Evolutionary conservation across 2,113 vertebrate genomes (phyloP), one percentile per base, ranked within the genome.

Genomic region (Macquaria australasica): DNA sequence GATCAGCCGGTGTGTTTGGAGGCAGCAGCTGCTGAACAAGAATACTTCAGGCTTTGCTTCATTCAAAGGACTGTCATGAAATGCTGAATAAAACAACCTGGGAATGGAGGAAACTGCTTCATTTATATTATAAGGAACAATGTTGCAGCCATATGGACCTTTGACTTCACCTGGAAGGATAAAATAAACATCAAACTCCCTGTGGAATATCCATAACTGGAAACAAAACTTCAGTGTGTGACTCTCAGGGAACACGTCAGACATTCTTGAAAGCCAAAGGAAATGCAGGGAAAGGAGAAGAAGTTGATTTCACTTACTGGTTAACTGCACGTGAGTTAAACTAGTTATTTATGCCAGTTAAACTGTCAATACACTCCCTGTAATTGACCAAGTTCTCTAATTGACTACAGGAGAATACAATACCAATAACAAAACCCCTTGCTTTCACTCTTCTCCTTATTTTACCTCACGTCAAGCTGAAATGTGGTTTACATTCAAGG

Each of bases 21-120:
- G 72, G 66, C 88, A 91, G 87, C 88, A 91, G 91, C 94, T 93
- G 90, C 87, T 87, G 39, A 86, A 82, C 85, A 80, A 43, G 80
- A 92, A 91, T 85, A 87, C 85, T 85, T 82, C 58, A 90, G 71
- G 25, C 81, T 81, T 50, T 77, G 53, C 80, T 77, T 80, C 68
- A 90, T 88, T 88, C 72, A 82, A 69, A 84, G 77, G 80, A 90
- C 79, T 12, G 58, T 68, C 14, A 23, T 23, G 55, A 71, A 41
- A 76, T 60, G 12, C 68, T 76, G 68, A 90, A 37, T 37, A 31
- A 85, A 66, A 78, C 68, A 37, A 43, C 21, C 20, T 2, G 0
- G n/a, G 68, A 83, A 64, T 37, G 64, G 67, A 86, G 51, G 78
- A 80, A 63, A 60, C 12, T 7, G 5, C 15, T 70, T 73, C 1